Conservation (phyloP, 2,113 vertebrate genomes). For the Hucho hucho region DNA sequence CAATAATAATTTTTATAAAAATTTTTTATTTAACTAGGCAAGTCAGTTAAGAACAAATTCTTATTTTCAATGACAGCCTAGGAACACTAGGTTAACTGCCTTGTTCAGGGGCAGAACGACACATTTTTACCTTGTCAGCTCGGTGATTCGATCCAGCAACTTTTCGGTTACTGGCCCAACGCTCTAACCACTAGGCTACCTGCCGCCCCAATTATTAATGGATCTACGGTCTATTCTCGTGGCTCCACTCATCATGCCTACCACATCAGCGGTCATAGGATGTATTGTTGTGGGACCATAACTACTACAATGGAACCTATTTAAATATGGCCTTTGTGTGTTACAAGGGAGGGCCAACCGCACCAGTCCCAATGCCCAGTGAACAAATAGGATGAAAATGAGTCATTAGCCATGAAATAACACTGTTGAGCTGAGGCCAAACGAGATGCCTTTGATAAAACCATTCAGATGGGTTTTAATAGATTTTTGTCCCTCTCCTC, state of each 20-base stretch:
- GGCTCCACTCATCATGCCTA: neutral
- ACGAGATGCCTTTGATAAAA: slow-evolving; percentile 2
- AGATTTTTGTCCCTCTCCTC: slow-evolving; percentile 10
- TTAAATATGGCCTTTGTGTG: neutral
- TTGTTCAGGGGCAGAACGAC: too few relatives aligned
- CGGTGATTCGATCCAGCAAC: too few relatives aligned
- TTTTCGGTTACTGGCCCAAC: too few relatives aligned
- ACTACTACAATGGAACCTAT: neutral
- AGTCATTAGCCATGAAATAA: neutral
- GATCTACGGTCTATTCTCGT: neutral
- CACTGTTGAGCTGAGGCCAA: neutral
- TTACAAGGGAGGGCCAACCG: neutral
- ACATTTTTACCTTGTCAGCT: too few relatives aligned
- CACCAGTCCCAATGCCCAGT: neutral
- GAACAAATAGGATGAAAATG: neutral
- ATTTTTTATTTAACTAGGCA: too few relatives aligned
- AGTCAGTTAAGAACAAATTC: too few relatives aligned
- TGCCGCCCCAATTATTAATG: too few relatives aligned
- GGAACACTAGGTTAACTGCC: too few relatives aligned
- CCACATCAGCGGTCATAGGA: too few relatives aligned
- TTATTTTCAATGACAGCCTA: too few relatives aligned
- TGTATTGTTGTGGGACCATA: neutral
- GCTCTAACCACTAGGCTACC: too few relatives aligned
- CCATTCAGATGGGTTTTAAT: slow-evolving; percentile 18
- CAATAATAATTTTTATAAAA: neutral